A percentile compares a stretch with the other conserved stretches of the same genome.
Conservation (phyloP, 2,888 invertebrate genomes). For the Chydorus sphaericus region DNA sequence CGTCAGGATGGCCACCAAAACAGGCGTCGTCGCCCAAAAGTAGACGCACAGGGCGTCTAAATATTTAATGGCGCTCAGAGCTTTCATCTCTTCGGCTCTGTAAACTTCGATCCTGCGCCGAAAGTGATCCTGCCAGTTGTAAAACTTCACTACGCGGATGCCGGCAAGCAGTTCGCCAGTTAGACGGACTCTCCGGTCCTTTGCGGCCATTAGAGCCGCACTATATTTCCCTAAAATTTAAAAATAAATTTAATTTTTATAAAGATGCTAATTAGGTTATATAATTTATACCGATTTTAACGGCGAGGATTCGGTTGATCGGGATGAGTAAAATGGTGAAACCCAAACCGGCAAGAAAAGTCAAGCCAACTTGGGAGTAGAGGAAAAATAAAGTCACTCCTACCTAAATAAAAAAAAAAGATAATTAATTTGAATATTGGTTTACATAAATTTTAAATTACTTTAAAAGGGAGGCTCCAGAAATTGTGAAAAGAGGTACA, state of each 20-base stretch:
- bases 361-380: constrained; percentile 73
- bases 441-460: constrained; percentile 27
- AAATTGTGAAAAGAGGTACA: constrained; percentile 90
- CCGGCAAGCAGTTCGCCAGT: constrained; percentile 76
- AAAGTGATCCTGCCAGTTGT: constrained; percentile 87
- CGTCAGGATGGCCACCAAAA: constrained; percentile 69
- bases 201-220: constrained; percentile 71
- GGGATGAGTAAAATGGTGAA: constrained; percentile 82
- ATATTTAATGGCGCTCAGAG: constrained; percentile 75
- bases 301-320: constrained; percentile 76
- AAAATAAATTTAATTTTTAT: not conserved
- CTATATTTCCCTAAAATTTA: not conserved
- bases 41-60: constrained; percentile 94
- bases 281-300: constrained; percentile 54
- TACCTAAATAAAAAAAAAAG: constrained; percentile 37
- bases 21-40: constrained; percentile 96
- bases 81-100: constrained; percentile 54
- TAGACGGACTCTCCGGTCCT: constrained; percentile 75
- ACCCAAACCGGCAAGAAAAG: constrained; percentile 76
- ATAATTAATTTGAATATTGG: not conserved
- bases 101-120: constrained; percentile 43
- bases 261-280: not conserved
- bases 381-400: constrained; percentile 65
- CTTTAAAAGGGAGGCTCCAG: constrained; percentile 92
- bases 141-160: constrained; percentile 76